Percentiles rank a stretch among this genome's conserved stretches.
Evolutionary conservation across 2,888 invertebrate species (phyloP).

Genomic region (Volucella zonaria): DNA sequence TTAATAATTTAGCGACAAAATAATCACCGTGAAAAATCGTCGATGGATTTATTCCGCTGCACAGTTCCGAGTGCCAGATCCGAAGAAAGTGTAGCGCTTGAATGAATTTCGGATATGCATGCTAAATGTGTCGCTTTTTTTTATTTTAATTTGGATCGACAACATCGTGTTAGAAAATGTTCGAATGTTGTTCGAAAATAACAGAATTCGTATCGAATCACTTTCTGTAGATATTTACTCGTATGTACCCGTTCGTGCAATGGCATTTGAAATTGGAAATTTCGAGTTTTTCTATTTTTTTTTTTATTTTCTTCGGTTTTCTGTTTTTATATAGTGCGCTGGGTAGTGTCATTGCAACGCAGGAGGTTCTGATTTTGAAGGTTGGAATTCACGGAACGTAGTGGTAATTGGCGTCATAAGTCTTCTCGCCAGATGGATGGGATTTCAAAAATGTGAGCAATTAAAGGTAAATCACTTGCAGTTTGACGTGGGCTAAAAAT

Average conservation of each 20-base stretch:
- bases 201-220: not conserved
- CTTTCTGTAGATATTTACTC: not conserved
- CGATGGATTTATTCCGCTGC: conserved; percentile 27
- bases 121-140: not conserved
- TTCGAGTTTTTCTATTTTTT: too few relatives aligned
- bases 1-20: conserved; percentile 60
- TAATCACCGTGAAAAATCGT: conserved; percentile 49
- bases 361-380: conserved; percentile 2
- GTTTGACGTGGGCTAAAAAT: conserved; percentile 37
- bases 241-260: not conserved
- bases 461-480: conserved; percentile 49
- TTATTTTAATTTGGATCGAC: conserved; percentile 13
- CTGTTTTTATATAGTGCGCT: too few relatives aligned
- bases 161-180: conserved; percentile 27
- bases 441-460: conserved; percentile 44
- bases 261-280: conserved; percentile 20
- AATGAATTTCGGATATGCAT: conserved; percentile 21
- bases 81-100: conserved; percentile 19
- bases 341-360: not conserved
- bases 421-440: conserved; percentile 21
- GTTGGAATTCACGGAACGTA: conserved; percentile 37
- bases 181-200: conserved; percentile 15
- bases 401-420: conserved; percentile 52
- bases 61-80: conserved; percentile 29
- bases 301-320: too few relatives aligned